Percentiles rank a stretch among this genome's conserved stretches.
Conservation (phyloP, 2,888 invertebrate species). For the Amphipyra tragopoginis region DNA sequence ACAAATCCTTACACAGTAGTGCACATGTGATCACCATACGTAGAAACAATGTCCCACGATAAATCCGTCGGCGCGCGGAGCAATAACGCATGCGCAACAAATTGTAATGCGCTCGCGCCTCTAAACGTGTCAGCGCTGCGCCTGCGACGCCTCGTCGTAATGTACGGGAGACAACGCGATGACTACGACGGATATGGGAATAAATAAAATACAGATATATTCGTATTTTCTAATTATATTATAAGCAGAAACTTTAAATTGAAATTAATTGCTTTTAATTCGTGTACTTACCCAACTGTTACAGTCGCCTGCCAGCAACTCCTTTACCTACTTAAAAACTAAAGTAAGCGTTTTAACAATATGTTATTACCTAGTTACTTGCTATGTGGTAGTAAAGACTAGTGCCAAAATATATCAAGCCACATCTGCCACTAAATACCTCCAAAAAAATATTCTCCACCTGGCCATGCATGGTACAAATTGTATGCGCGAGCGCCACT, state of each 20-base stretch:
- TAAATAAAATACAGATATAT: conserved; percentile 17
- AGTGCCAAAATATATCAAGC: too few species aligned
- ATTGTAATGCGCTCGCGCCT: conserved; percentile 62
- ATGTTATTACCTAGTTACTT: too few species aligned
- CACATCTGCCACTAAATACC: not conserved
- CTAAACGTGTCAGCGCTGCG: conserved; percentile 65
- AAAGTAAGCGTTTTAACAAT: too few species aligned
- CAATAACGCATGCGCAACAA: conserved; percentile 62
- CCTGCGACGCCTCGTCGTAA: conserved; percentile 44
- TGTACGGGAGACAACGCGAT: conserved; percentile 28
- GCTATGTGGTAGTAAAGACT: too few species aligned
- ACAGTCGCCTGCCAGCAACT: too few species aligned
- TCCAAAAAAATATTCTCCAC: conserved; percentile 17
- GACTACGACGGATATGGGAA: conserved; percentile 47
- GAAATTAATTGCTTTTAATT: too few species aligned
- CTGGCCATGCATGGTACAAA: conserved; percentile 50
- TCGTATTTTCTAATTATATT: conserved; percentile 3
- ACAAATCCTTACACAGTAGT: conserved; percentile 21
- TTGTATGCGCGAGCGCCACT: conserved; percentile 50
- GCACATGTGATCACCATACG: conserved; percentile 60
- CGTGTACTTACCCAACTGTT: too few species aligned
- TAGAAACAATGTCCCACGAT: conserved; percentile 68
- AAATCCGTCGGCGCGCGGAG: conserved; percentile 65
- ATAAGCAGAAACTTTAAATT: not conserved
- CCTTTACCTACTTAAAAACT: too few species aligned